Base-by-base conservation (phyloP, 1,140 invertebrate genomes). In the Oscheius sp. region DNA sequence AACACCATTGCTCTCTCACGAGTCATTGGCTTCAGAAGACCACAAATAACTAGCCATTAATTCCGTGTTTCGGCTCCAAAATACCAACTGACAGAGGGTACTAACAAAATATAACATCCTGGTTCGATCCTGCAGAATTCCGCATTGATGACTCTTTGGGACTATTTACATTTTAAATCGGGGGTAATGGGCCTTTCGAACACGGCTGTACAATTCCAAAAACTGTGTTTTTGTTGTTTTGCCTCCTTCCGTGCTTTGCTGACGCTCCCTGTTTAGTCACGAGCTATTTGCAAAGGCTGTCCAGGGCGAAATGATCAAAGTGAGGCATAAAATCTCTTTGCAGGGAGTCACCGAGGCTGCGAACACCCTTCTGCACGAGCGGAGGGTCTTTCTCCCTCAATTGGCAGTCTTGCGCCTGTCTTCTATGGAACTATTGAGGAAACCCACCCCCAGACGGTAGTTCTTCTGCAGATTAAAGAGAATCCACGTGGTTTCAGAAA, bases 361-460 rank as follows among this genome's bases (percentile, higher is more conserved):
- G 4, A 71, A 71, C 38, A 45, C 52, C 4, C 59, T 76, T 59
- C 46, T 75, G 10, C 55, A 75, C 32, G 63, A 42, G n/a, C 46
- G 64, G 35, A 70, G 36, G 29, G 67, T 73, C 4, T 59, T 73
- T 26, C 45, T 75, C 32, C 68, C 59, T 18, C 20, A 28, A 4
- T 61, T 71, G 28, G 59, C 38, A 20, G 36, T 46, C 1, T 35
- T 71, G 23, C 59, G 69, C 34, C 34, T 71, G 36, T 61, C 69
- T 2, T 71, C 69, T 3, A 71, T 71, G 69, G 69, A 71, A 15
- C 42, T 71, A 4, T 20, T 71, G 2, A 52, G 34, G 18, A 31
- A 61, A 0, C 69, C 58, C 29, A 38, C 45, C 7, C 69, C 69
- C 0, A 28, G 69, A 71, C 29, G 69, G 61, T 58, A 61, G 38